Evolutionary conservation across 1,140 invertebrate species (phyloP).

Genomic region (Neodiprion fabricii): DNA sequence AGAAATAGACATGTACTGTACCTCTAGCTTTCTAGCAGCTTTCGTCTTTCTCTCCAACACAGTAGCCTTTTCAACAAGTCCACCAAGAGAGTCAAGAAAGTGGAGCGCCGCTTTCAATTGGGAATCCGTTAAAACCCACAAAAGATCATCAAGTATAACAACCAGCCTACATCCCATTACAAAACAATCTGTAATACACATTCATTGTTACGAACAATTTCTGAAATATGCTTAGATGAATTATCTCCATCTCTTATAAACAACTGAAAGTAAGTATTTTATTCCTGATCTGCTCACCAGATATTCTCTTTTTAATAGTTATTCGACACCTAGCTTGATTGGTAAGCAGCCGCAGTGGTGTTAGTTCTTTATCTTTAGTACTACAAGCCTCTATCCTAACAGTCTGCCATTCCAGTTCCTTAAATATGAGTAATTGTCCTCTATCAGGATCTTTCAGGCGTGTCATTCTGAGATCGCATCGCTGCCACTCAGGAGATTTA

Average conservation of each 20-base stretch:
- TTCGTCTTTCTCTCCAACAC: slow-evolving; percentile 84
- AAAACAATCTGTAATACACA: slow-evolving; percentile 81
- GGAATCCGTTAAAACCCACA: slow-evolving; percentile 98
- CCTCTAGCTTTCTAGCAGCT: slow-evolving; percentile 88
- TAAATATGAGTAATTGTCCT: slow-evolving; percentile 94
- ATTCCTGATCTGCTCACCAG: slow-evolving; percentile 66
- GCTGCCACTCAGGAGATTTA: slow-evolving; percentile 87
- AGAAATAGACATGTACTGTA: slow-evolving; percentile 47
- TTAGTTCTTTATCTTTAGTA: slow-evolving; percentile 79
- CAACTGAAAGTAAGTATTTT: neutral
- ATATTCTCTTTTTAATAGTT: slow-evolving; percentile 93
- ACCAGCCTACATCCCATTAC: slow-evolving; percentile 91
- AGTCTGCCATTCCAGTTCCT: slow-evolving; percentile 97
- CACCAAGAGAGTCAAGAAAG: slow-evolving; percentile 90
- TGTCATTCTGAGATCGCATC: slow-evolving; percentile 84
- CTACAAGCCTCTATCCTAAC: slow-evolving; percentile 92
- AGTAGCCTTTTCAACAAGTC: slow-evolving; percentile 84
- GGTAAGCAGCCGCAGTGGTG: slow-evolving; percentile 90
- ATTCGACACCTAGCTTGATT: slow-evolving; percentile 96
- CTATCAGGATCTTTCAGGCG: slow-evolving; percentile 87
- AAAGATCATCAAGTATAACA: slow-evolving; percentile 91
- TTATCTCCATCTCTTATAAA: slow-evolving; percentile 7
- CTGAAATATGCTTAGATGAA: neutral
- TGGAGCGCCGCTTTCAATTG: slow-evolving; percentile 94
- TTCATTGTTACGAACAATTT: slow-evolving; percentile 21